Evolutionary conservation across 2,888 invertebrate species (phyloP).

Genomic region (Apodemia hepburni): DNA sequence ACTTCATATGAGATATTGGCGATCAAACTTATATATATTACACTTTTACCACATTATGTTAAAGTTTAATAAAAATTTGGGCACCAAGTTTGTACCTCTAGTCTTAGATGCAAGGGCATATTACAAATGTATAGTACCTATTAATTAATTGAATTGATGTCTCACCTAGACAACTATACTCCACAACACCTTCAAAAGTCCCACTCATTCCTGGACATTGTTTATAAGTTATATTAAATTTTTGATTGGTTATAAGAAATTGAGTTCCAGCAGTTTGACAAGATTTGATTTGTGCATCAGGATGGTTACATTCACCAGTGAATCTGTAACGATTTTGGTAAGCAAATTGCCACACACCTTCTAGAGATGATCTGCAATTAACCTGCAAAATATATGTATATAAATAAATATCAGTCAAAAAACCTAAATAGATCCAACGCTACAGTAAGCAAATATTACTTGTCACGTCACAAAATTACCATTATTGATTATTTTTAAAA

Average conservation of each 20-base stretch:
- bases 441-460: too few species aligned
- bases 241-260: slow-evolving; percentile 97
- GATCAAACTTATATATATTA: too few species aligned
- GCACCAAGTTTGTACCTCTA: too few species aligned
- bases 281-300: slow-evolving; percentile 93
- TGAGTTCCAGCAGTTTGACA: slow-evolving; percentile 98
- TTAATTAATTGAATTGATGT: not conserved
- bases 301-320: slow-evolving; percentile 94
- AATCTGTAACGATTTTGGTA: slow-evolving; percentile 94
- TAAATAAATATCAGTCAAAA: not conserved
- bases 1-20: too few species aligned
- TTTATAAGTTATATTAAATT: slow-evolving; percentile 96
- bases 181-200: slow-evolving; percentile 94
- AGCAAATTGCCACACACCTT: slow-evolving; percentile 98
- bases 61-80: too few species aligned
- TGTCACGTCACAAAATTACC: too few species aligned
- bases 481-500: too few species aligned
- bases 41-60: too few species aligned
- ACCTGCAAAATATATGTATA: slow-evolving; percentile 60
- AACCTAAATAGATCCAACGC: too few species aligned
- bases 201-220: slow-evolving; percentile 94
- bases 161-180: slow-evolving; percentile 92
- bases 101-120: too few species aligned
- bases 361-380: slow-evolving; percentile 94
- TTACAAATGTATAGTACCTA: too few species aligned